Evolutionary conservation across 2,888 invertebrate species (phyloP), one percentile per base, ranked within the genome.

Genomic region (Lithodes maja): DNA sequence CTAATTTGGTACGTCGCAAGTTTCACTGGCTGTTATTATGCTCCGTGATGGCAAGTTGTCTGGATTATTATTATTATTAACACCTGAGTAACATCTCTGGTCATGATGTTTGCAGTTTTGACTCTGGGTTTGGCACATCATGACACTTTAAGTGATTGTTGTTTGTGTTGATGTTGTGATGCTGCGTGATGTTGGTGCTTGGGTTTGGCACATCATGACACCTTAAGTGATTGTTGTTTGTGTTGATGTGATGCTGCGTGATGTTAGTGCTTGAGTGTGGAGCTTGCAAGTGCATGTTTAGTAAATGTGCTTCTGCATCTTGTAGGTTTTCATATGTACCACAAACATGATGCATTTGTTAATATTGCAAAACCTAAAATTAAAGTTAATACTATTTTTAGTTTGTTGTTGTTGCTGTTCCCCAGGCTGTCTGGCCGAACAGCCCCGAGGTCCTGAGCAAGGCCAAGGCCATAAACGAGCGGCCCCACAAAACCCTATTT

Each of bases 1-100:
- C 84, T 83, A 83, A 84, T 79, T 84, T 84, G 87, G 87, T 87
- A 83, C 82, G 87, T 87, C 68, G 17, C 33, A 79, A 83, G 68
- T 53, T 33, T 69, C 49, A 53, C 2, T 80, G 61, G 61, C 61
- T 61, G 61, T 61, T 61, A 61, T 61, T 61, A 7, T 12, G 71
- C 17, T 71, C 71, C 71, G 17, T 71, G 71, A 71, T 71, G 71
- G 71, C 71, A 71, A 71, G 71, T 17, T 71, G 71, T 71, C 71
- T 71, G 71, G 17, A n/a, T n/a, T 17, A 71, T 71, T 71, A 7
- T 71, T 12, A 71, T 71, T 71, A 71, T 71, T 71, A 71, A 71
- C 71, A 71, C 71, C 71, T 71, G 71, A 71, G 5, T 71, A 71
- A 71, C 71, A 71, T 71, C 71, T 12, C 33, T 33, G 33, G 71